These are phyloP conservation scores for Podarcis raffonei DNA, from an alignment of 2,113 vertebrate species.

Conservation along the genomic window DNA sequence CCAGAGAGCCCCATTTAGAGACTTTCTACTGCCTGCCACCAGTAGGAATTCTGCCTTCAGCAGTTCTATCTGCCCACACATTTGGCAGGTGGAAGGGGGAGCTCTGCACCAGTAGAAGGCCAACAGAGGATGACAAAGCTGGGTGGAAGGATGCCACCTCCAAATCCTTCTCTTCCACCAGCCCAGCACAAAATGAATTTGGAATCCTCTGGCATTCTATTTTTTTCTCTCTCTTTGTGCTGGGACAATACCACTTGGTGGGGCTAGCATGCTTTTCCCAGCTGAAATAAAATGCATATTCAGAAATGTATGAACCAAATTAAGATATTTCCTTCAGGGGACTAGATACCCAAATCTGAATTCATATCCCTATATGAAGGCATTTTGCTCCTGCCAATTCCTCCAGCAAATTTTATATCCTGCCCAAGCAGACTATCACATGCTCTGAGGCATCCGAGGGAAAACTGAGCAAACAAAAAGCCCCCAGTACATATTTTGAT, in stretches of 20 bases:
- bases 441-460: background rate
- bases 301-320: background rate
- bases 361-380: background rate
- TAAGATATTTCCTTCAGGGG: background rate
- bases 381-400: background rate
- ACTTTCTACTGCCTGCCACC: no score
- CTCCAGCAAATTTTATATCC: background rate
- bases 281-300: background rate
- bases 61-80: no score
- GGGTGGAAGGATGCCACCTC: no score
- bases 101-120: no score
- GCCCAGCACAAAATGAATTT: background rate
- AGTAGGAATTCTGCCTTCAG: no score
- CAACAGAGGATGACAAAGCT: no score
- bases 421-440: background rate
- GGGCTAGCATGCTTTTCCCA: background rate
- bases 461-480: background rate
- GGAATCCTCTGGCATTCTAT: no score
- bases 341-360: background rate
- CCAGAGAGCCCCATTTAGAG: background rate
- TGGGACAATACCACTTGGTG: background rate
- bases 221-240: background rate
- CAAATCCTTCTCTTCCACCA: no score
- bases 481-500: background rate
- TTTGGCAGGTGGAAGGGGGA: no score